These are phyloP conservation scores for Cynodonichthys magdalenae DNA, from an alignment of 2,797 vertebrate species.

Conservation along the genomic window DNA sequence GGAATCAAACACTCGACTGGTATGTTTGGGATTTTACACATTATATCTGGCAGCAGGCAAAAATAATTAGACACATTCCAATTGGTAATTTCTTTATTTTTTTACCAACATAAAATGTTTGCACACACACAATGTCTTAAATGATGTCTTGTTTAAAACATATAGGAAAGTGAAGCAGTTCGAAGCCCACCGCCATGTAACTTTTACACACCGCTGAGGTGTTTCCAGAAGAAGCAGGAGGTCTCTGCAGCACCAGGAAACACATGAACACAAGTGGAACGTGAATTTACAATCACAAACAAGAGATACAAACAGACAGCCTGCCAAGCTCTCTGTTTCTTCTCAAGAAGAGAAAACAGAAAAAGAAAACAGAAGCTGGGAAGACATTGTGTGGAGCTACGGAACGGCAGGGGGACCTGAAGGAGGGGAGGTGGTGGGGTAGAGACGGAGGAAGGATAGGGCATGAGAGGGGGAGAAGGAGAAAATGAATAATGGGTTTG, in stretches of 20 bases:
- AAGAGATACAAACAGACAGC: slow-evolving; percentile 5
- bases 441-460: slow-evolving; percentile 17
- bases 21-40: slow-evolving; percentile 32
- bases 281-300: slow-evolving; percentile 36
- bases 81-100: too few species aligned
- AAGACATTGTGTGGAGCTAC: slow-evolving; percentile 21
- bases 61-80: too few species aligned
- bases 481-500: slow-evolving; percentile 58
- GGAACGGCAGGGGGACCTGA: slow-evolving; percentile 4
- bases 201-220: slow-evolving; percentile 50
- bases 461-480: slow-evolving; percentile 28
- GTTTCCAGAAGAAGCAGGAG: slow-evolving; percentile 59
- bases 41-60: too few species aligned
- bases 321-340: slow-evolving; percentile 13
- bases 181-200: not conserved
- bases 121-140: too few species aligned
- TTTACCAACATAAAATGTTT: too few species aligned
- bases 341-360: slow-evolving; percentile 23
- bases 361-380: slow-evolving; percentile 30
- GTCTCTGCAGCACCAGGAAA: slow-evolving; percentile 44
- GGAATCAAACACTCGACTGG: slow-evolving; percentile 48
- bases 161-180: slow-evolving; percentile 11
- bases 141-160: too few species aligned
- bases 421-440: not conserved
- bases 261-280: slow-evolving; percentile 18